Evolutionary conservation across 2,113 vertebrate species (phyloP), one percentile per base, ranked within the genome.

Genomic region (Romanogobio albipinnatus): DNA sequence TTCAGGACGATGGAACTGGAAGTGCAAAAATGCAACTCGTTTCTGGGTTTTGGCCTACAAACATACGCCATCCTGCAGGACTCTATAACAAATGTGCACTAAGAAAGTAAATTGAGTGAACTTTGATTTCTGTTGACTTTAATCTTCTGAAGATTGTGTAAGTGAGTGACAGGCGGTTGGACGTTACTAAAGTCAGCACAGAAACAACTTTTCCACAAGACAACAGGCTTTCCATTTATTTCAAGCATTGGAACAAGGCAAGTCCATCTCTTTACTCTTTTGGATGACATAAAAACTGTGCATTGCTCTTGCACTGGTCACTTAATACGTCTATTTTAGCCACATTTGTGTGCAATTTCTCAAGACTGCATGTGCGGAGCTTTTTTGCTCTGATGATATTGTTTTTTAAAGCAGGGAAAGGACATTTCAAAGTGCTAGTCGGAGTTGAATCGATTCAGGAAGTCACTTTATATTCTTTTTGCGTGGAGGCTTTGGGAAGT

Each of bases 401-500:
- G 49, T 53, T 49, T 29, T 29, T 49, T 45, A 62, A 64, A 33
- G 47, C 74, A 19, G 76, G 36, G 17, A 17, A 79, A 47, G n/a
- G 58, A 62, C 56, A 24, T 62, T 79, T 47, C 13, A 26, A 26
- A 79, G 11, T 13, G 11, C 36, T 36, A 39, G 15, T 43, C 15
- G 56, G 22, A 59, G 9, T 24, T 74, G 19, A 74, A 45, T 56
- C 51, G 10, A 45, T 59, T 78, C 5, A n/a, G 33, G 6, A 39
- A 75, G 22, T 75, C 45, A 96, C 94, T 98, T 98, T 85, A 96
- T 97, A 91, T 64, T 95, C 94, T 94, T 6, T 39, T 94, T 97
- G 92, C 93, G 97, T 88, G 95, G 94, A 92, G 95, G 95, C 90
- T 96, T 96, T 1, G 96, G 97, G 91, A 51, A 17, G 36, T 14